Evolutionary conservation across 2,888 invertebrate genomes (phyloP), one percentile per base, ranked within the genome.

Genomic region (Cyclophora albipunctata): DNA sequence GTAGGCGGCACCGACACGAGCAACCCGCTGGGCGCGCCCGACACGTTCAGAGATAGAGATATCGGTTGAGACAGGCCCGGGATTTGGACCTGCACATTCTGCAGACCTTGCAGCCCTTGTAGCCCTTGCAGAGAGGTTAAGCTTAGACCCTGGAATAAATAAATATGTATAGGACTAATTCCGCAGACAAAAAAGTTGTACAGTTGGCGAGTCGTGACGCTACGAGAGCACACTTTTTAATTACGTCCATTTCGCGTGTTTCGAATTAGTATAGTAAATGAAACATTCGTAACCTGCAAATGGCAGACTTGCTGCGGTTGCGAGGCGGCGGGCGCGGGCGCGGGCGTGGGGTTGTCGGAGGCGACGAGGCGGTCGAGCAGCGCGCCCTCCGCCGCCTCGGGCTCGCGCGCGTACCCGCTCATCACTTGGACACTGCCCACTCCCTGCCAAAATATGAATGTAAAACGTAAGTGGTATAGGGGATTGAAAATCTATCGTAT

Each of bases 51-150:
- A 42, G 94, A 93, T 66, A 95, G 84, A 47, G 96, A 95, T 64
- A 96, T 95, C 3, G 96, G 95, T 62, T 95, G 95, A n/a, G 95
- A 91, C 50, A 96, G 91, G 42, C 95, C 95, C 6, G 95, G 94
- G 67, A 96, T 92, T 73, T 96, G 96, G 46, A 95, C 92, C 85
- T 94, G 94, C 49, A 94, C 93, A 78, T 94, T 95, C 75, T 95
- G 92, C 50, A 94, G 92, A 63, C 60, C 56, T 54, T 57, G 61
- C 2, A 64, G 47, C 2, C 84, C 91, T 85, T 94, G 93, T 34
- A 94, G 91, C 66, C 94, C 94, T 82, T 94, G 94, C 41, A 95
- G 86, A 34, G 94, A 93, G 48, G 94, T 91, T 62, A 95, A 86
- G 78, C 94, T 94, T 60, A 95, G 90, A 63, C 94, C 93, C 86